These are phyloP conservation scores for Egretta garzetta DNA, from an alignment of 2,113 vertebrate species.

Conservation along the genomic window DNA sequence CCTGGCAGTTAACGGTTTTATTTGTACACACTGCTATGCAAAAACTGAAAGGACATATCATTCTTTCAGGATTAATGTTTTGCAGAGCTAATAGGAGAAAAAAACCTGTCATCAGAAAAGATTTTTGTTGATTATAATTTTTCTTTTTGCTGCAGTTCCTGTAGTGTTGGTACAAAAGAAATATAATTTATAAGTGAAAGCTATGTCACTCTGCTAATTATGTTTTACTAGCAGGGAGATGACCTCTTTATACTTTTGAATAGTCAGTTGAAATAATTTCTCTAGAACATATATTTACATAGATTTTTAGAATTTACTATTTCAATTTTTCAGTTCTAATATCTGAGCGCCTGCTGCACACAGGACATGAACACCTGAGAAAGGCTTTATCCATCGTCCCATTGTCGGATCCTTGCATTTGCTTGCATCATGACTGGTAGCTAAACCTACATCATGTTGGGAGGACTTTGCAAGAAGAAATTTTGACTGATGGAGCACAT, in stretches of 20 bases:
- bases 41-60: constrained; percentile 55
- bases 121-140: constrained; percentile 56
- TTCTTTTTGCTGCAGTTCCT: constrained; percentile 39
- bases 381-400: not conserved
- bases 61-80: constrained; percentile 67
- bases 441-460: not conserved
- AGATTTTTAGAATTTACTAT: not conserved
- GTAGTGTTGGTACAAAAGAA: constrained; percentile 57
- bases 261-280: not conserved
- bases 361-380: not conserved
- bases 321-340: not conserved
- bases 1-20: constrained; percentile 68
- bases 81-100: constrained; percentile 48
- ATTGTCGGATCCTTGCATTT: not conserved
- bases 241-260: constrained; percentile 3
- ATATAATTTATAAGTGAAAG: constrained; percentile 56
- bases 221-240: constrained; percentile 44
- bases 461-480: not conserved
- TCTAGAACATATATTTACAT: not conserved
- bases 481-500: not conserved
- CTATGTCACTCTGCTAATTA: constrained; percentile 63
- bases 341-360: not conserved
- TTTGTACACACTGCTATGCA: constrained; percentile 62
- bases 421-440: not conserved
- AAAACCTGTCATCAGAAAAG: constrained; percentile 57